Evolutionary conservation across 1,140 invertebrate genomes (phyloP).

Genomic region (Ptiloglossa arizonensis): DNA sequence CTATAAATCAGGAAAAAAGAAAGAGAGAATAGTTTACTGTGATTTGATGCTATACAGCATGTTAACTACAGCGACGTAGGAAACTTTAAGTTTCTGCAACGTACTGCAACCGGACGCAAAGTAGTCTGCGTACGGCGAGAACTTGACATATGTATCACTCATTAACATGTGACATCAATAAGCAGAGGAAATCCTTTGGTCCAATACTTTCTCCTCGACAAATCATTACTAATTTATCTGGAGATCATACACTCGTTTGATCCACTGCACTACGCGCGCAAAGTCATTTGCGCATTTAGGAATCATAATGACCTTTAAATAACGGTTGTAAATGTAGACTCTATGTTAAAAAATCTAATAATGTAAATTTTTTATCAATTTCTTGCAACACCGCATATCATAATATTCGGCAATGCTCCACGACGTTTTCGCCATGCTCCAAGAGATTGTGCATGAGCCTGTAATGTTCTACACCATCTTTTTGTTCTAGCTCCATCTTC

Average conservation of each 20-base stretch:
- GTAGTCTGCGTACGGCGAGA: conserved; percentile 38
- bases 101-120: conserved; percentile 69
- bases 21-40: conserved; percentile 51
- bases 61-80: conserved; percentile 73
- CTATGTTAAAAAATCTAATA: conserved; percentile 10
- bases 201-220: conserved; percentile 48
- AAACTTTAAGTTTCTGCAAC: conserved; percentile 77
- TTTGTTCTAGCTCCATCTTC: conserved; percentile 92
- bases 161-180: conserved; percentile 25
- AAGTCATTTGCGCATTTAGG: conserved; percentile 22
- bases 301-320: conserved; percentile 34
- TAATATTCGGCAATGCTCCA: conserved; percentile 96
- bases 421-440: conserved; percentile 95
- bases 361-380: conserved; percentile 57
- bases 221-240: conserved; percentile 51
- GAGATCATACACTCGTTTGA: conserved; percentile 45
- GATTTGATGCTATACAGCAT: conserved; percentile 25
- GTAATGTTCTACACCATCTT: conserved; percentile 93
- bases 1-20: conserved; percentile 63
- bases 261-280: neutral
- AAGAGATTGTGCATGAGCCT: conserved; percentile 94
- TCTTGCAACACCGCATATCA: conserved; percentile 90
- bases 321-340: conserved; percentile 21
- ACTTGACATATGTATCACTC: conserved; percentile 58
- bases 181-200: conserved; percentile 61